phyloP scores from a whole-genome alignment of 2,797 vertebrate genomes.

The Rhabdomys pumilio region DNA sequence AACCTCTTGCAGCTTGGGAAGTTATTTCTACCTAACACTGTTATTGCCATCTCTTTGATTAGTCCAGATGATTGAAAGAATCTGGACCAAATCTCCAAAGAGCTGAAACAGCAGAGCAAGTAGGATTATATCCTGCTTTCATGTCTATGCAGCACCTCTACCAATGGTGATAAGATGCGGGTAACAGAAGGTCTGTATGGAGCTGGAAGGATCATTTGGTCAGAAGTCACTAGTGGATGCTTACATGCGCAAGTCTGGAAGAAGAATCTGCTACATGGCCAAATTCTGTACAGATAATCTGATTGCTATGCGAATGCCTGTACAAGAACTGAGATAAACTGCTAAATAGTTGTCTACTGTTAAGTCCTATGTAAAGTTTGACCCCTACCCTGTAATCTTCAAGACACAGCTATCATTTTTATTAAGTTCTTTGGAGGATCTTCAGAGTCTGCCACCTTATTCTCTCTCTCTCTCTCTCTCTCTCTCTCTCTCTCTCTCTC shows the following conservation, averaged over 20 bases:
- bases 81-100: not conserved
- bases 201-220: constrained; percentile 47
- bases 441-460: not conserved
- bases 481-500: too few relatives aligned
- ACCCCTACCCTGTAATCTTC: not conserved
- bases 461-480: not conserved
- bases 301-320: not conserved
- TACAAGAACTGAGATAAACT: not conserved
- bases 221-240: constrained; percentile 17
- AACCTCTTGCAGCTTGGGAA: not conserved
- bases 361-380: not conserved
- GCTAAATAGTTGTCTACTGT: not conserved
- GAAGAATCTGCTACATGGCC: constrained; percentile 7
- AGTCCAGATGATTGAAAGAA: constrained; percentile 11
- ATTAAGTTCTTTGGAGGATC: not conserved
- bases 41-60: not conserved
- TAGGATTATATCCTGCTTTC: constrained; percentile 17
- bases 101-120: constrained; percentile 20
- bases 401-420: constrained; percentile 23
- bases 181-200: not conserved
- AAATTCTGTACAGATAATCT: constrained; percentile 42
- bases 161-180: not conserved
- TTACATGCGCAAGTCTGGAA: constrained; percentile 22
- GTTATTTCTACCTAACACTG: not conserved
- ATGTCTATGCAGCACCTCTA: not conserved